Evolutionary conservation across 2,888 invertebrate species (phyloP).

Genomic region (Rhyacophila evoluta): DNA sequence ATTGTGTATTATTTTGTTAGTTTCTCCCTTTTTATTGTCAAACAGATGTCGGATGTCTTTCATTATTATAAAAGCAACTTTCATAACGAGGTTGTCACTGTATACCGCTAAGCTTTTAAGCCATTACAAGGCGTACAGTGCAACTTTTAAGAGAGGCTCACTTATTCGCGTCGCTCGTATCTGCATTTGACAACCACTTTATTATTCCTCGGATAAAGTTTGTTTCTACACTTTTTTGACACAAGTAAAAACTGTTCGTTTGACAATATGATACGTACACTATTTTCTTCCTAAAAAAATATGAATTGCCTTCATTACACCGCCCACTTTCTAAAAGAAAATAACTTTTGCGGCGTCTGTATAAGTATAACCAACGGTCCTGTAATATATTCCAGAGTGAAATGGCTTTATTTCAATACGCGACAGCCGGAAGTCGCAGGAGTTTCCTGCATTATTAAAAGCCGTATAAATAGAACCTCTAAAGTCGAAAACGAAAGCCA

Average conservation of each 20-base stretch:
- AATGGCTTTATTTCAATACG: constrained; percentile 22
- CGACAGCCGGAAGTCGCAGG: constrained; percentile 37
- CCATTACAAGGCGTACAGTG: not conserved
- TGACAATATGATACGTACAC: not conserved
- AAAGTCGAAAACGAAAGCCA: not conserved
- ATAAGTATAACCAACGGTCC: not conserved
- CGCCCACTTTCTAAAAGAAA: not conserved
- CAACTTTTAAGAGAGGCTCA: not conserved
- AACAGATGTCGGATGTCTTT: too few species aligned
- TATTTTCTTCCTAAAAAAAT: not conserved
- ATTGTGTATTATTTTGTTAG: too few species aligned
- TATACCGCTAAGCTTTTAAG: not conserved
- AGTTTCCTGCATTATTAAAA: constrained; percentile 25
- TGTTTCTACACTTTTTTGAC: not conserved
- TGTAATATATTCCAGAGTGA: constrained; percentile 25
- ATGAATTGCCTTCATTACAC: not conserved
- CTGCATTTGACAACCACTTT: constrained; percentile 22
- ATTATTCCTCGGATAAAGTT: not conserved
- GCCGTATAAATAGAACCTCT: not conserved
- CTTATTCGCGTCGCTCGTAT: not conserved
- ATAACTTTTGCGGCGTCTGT: not conserved
- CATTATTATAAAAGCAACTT: too few species aligned
- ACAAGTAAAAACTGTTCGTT: not conserved
- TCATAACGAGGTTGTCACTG: too few species aligned
- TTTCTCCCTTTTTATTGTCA: too few species aligned